Base-by-base conservation (phyloP, 2,797 vertebrate genomes). In the Bradypodion pumilum region DNA sequence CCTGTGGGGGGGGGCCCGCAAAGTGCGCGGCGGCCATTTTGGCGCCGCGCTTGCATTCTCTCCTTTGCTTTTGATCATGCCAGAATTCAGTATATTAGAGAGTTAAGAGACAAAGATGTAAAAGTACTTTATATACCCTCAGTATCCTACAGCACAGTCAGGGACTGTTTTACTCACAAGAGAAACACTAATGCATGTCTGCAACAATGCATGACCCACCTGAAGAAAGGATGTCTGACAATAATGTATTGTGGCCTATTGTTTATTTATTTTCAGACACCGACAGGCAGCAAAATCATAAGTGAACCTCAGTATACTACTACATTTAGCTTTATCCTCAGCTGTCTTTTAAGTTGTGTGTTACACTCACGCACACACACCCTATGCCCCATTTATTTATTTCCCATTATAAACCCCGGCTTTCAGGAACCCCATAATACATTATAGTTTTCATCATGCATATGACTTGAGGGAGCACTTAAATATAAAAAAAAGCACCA, bases 401-500 rank as follows among this genome's bases (percentile, higher is more conserved):
- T 79, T 46, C 52, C 69, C 60, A 27, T 60, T 52, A 44, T 8
- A 46, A n/a, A 84, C 32, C 19, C 40, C n/a, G n/a, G 75, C 13
- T 44, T 81, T 59, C 25, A 46, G 59, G 35, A 66, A 6, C 29
- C 70, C 80, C 29, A 56, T 80, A 74, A 80, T 12, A 75, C 77
- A 66, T 68, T 42, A 42, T 40, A 66, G 37, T 59, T 74, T 74
- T 59, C 35, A 6, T 27, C 15, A 56, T 56, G 7, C 5, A 78
- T 63, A 84, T 23, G 3, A 27, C 16, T 62, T 60, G 49, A 73
- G 46, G 42, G 27, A 66, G 16, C 32, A 56, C 27, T 73, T 32
- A 59, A 35, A 63, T 19, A 29, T 56, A 68, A 56, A 85, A 80
- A 74, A 85, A 74, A 66, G 3, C 44, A 80, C 15, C 60, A 42